These are phyloP conservation scores for Anseranas semipalmata DNA, from an alignment of 2,113 vertebrate species.

Conservation along the genomic window DNA sequence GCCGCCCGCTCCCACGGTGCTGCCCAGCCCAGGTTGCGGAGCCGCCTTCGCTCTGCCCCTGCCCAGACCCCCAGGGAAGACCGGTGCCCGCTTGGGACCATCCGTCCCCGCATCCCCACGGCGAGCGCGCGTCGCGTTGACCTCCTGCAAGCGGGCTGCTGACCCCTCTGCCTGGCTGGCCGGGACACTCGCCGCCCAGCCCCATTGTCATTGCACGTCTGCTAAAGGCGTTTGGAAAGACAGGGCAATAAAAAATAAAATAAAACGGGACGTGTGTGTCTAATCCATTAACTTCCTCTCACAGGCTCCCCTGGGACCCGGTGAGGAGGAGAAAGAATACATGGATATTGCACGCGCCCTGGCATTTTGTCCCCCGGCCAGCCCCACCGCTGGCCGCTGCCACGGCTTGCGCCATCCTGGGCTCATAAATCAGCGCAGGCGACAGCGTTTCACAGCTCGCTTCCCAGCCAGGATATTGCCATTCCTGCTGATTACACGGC, in stretches of 20 bases:
- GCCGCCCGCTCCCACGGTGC: background rate
- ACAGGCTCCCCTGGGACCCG: conserved; percentile 22
- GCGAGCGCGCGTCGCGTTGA: background rate
- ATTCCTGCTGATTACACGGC: conserved; percentile 78
- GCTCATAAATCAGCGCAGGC: conserved; percentile 76
- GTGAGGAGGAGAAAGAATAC: conserved; percentile 75
- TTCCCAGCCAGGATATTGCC: conserved; percentile 81
- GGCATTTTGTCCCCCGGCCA: conserved; percentile 67
- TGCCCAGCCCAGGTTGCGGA: background rate
- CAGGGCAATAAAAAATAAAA: conserved; percentile 48
- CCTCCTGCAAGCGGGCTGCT: conserved; percentile 26
- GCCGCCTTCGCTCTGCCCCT: background rate
- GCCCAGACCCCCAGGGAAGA: background rate
- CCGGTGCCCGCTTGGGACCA: background rate
- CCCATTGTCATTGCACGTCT: conserved; percentile 32
- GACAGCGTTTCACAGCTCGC: conserved; percentile 81
- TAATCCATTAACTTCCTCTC: conserved; percentile 60
- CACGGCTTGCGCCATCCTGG: conserved; percentile 13
- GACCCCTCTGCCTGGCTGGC: background rate
- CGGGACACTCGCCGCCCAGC: background rate
- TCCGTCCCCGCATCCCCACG: background rate
- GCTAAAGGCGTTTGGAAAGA: conserved; percentile 55
- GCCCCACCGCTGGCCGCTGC: conserved; percentile 36
- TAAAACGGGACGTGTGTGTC: conserved; percentile 53
- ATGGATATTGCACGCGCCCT: conserved; percentile 76